These are phyloP conservation scores for Zaprionus lachaisei DNA, from an alignment of 1,140 invertebrate species.

Conservation along the genomic window DNA sequence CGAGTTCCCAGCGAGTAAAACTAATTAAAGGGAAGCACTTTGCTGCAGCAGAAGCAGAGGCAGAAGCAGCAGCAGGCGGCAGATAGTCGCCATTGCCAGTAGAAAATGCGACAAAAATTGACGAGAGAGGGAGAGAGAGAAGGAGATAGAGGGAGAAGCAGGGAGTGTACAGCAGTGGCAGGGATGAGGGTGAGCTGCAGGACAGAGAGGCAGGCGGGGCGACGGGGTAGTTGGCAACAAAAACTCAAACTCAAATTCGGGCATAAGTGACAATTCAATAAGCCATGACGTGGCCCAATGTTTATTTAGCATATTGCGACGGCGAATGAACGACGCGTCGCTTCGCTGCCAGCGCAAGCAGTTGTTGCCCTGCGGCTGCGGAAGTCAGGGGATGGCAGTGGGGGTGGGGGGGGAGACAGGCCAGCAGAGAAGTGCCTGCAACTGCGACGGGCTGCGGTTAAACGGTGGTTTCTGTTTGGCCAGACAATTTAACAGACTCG, in stretches of 20 bases:
- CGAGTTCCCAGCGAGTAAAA: slow-evolving; percentile 55
- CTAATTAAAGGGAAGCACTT: slow-evolving; percentile 82
- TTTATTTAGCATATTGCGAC: slow-evolving; percentile 83
- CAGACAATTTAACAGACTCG: slow-evolving; percentile 72
- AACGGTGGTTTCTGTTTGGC: slow-evolving; percentile 71
- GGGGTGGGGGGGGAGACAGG: background rate
- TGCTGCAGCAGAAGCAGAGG: slow-evolving; percentile 47
- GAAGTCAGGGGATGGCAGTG: slow-evolving; percentile 39
- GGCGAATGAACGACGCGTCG: slow-evolving; percentile 79
- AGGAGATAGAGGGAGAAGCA: slow-evolving; percentile 1
- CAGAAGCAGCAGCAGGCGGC: slow-evolving; percentile 38
- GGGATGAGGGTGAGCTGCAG: background rate
- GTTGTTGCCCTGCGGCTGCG: slow-evolving; percentile 26
- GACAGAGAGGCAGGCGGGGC: slow-evolving; percentile 2
- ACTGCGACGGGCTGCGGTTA: slow-evolving; percentile 66
- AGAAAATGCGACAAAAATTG: slow-evolving; percentile 61
- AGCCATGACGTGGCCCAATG: slow-evolving; percentile 83
- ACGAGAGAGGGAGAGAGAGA: slow-evolving; percentile 13
- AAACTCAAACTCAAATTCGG: slow-evolving; percentile 68
- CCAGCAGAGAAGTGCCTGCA: slow-evolving; percentile 16
- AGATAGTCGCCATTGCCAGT: slow-evolving; percentile 78
- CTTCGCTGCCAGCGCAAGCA: slow-evolving; percentile 49
- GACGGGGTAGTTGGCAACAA: slow-evolving; percentile 51
- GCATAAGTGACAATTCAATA: slow-evolving; percentile 84
- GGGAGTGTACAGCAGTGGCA: background rate